Evolutionary conservation across 64 coral and sea anemone species (phyloP), one percentile per base, ranked within the genome.

Genomic region (Montipora cactus): DNA sequence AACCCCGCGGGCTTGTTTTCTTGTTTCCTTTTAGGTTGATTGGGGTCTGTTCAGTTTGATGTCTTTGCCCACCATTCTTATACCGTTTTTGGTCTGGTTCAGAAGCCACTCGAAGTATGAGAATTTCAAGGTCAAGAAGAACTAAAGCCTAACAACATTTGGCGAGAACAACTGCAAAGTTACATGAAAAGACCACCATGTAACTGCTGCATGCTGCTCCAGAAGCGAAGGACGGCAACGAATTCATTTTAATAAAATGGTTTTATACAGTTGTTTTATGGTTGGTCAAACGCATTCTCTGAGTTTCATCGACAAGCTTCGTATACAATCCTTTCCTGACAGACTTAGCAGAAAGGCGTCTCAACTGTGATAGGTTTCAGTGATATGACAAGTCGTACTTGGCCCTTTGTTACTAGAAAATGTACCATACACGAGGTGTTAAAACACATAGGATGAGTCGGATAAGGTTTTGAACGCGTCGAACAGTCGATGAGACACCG

Each of bases 41-140:
- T 99, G 97, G 97, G 97, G 97, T 89, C 78, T 99, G 13, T 99
- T 99, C 53, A 91, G 92, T 74, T 51, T 99, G 52, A 99, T 99
- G 97, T 96, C 90, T 58, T 47, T 99, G 2, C 97, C 97, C 49
- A 99, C 97, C 21, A 94, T 99, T 73, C 73, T 99, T 8, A 83
- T 99, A 12, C 97, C 97, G 9, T 93, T 96, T 50, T 20, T 94
- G n/a, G 94, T 99, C 83, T 99, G 97, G 97, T 99, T 92, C 14
- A 83, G 91, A 67, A 99, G 94, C 13, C 97, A 99, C 79, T 91
- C 94, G 13, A 99, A 96, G 52, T 99, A 99, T 77, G 97, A 99
- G 55, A 96, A 94, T 86, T 85, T 89, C 88, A 99, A 99, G 50
- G 44, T 89, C 53, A 99, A 99, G 79, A 99, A 96, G 78, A 82